Evolutionary conservation across 1,140 invertebrate genomes (phyloP).

Genomic region (Proales similis): DNA sequence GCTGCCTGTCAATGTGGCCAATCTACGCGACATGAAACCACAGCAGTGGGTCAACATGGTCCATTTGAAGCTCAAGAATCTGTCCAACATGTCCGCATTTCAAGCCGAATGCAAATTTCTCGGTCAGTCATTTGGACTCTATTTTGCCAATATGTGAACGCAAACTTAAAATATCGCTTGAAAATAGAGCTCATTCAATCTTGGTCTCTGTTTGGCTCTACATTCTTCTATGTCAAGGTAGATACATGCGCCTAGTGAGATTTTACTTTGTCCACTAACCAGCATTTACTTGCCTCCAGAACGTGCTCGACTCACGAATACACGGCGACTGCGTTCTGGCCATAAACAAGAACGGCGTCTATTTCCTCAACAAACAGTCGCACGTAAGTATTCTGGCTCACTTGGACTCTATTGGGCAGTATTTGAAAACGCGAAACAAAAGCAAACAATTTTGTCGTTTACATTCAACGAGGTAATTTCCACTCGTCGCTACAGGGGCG

Average conservation of each 20-base stretch:
- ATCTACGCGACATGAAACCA: constrained; percentile 64
- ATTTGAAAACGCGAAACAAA: constrained; percentile 35
- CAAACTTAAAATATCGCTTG: constrained; percentile 4
- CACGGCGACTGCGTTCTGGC: constrained; percentile 73
- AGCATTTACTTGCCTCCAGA: constrained; percentile 49
- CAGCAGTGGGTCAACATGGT: constrained; percentile 77
- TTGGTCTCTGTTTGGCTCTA: constrained; percentile 92
- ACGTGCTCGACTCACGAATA: constrained; percentile 71
- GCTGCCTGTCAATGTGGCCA: constrained; percentile 43
- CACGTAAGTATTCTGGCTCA: constrained; percentile 61
- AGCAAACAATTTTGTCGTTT: constrained; percentile 81
- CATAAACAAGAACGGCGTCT: constrained; percentile 81
- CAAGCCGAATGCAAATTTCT: constrained; percentile 63
- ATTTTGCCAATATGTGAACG: background rate
- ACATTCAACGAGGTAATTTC: constrained; percentile 90
- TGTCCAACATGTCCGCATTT: constrained; percentile 55
- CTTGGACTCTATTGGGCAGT: background rate
- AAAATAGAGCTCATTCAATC: constrained; percentile 71
- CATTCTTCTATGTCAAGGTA: constrained; percentile 84
- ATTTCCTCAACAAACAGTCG: constrained; percentile 81
- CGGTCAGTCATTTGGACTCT: constrained; percentile 53
- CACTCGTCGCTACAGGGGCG: constrained; percentile 80
- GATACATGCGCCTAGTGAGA: constrained; percentile 34
- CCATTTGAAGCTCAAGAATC: constrained; percentile 68
- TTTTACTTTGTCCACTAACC: constrained; percentile 32